Evolutionary conservation across 2,888 invertebrate species (phyloP), one percentile per base, ranked within the genome.

Genomic region (Leucophenga maculata): DNA sequence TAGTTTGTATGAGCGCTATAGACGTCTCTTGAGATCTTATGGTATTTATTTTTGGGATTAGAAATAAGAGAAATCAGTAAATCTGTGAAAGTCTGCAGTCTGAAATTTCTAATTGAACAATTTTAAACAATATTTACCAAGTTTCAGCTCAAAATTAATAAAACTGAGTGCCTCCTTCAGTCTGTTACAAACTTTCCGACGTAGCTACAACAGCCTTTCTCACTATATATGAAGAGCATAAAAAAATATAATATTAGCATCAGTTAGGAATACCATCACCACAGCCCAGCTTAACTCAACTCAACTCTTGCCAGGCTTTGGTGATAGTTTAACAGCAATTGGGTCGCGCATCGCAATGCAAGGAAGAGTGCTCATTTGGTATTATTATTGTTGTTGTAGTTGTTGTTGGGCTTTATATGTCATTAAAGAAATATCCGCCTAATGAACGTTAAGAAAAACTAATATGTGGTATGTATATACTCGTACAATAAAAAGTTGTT

Each of bases 311-410:
- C 50, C 18, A 16, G 50, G 50, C 59, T 32, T 59, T 59, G 20
- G 26, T 6, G 32, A 59, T 59, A 26, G 57, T 59, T 46, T 32
- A 60, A 70, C 69, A 67, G 74, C 64, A 75, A 73, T 72, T 74
- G 69, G 65, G 67, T 60, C 55, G 69, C 62, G 50, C 64, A 67
- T 72, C 32, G 54, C 39, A 39, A 39, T 39, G 6, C 50, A 64
- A 64, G 62, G 62, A 64, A 64, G 62, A 20, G 62, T 46, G 32
- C 62, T 64, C 62, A n/a, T n/a, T 14, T 13, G 68, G 74, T 74
- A 69, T 73, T 75, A 69, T 62, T 68, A 69, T 74, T 54, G 68
- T 68, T 62, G 26, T 31, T 64, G 18, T 32, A 39, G 50, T 22
- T 54, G 54, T 64, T 67, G 55, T 55, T 64, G 54, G 60, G 50